Conservation (phyloP, 2,888 invertebrate genomes). For the Gymnocheta viridis region DNA sequence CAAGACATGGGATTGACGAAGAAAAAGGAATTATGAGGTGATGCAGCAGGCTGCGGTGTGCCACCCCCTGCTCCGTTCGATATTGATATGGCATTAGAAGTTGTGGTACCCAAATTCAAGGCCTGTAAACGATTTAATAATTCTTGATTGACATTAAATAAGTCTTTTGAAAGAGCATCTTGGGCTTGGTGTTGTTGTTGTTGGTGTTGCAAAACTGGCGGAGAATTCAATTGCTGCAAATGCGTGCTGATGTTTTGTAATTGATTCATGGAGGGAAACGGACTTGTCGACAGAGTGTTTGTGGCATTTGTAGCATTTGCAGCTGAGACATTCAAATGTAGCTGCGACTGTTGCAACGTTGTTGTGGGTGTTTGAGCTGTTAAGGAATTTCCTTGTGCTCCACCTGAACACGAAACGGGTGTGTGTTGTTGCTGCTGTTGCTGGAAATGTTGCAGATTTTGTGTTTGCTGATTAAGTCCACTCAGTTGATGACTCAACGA, state of each 20-base stretch:
- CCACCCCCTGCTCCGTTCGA: slow-evolving; percentile 71
- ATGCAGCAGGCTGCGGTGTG: slow-evolving; percentile 74
- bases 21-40: slow-evolving; percentile 81
- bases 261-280: slow-evolving; percentile 80
- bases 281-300: slow-evolving; percentile 72
- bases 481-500: slow-evolving; percentile 81
- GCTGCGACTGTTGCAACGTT: slow-evolving; percentile 72
- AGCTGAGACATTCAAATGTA: slow-evolving; percentile 76
- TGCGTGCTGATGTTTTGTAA: slow-evolving; percentile 80
- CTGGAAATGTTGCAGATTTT: slow-evolving; percentile 81
- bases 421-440: slow-evolving; percentile 72
- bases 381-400: slow-evolving; percentile 70
- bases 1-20: slow-evolving; percentile 81
- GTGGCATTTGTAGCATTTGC: slow-evolving; percentile 73
- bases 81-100: slow-evolving; percentile 70
- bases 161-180: slow-evolving; percentile 81
- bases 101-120: slow-evolving; percentile 77
- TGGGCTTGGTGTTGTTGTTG: slow-evolving; percentile 75
- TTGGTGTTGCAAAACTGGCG: slow-evolving; percentile 71
- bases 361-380: slow-evolving; percentile 70
- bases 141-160: slow-evolving; percentile 82
- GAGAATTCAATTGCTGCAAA: slow-evolving; percentile 76
- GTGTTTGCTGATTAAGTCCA: slow-evolving; percentile 82
- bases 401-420: slow-evolving; percentile 55
- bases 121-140: slow-evolving; percentile 81